Evolutionary conservation across 1,140 invertebrate genomes (phyloP), one percentile per base, ranked within the genome.

Genomic region (Ostrea denselamellosa): DNA sequence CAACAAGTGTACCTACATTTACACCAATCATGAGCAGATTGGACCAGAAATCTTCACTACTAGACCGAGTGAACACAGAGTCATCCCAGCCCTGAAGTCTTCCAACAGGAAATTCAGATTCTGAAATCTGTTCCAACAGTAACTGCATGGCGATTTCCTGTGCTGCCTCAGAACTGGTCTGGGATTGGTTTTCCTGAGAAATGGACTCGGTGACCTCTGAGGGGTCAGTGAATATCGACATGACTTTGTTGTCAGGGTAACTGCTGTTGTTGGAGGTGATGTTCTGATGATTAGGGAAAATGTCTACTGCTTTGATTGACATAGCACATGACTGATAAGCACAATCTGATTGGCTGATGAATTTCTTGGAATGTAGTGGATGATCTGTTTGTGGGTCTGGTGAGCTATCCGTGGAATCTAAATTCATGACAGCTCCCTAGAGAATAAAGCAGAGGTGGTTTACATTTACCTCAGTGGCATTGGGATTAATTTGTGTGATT

Each of bases 201-300:
- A 77, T 9, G 3, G 68, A 77, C 28, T 77, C 68, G 7, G 28
- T 9, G 4, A 14, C 68, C 68, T 34, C 22, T 5, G 25, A 14
- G 8, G 22, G 68, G 68, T 77, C 68, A 3, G 17, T 8, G 25
- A 34, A 77, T 28, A 77, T 28, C 7, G 68, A 77, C 68, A 77
- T 77, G 28, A 77, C 68, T 25, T 77, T 25, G 8, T 12, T 25
- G 8, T 77, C 68, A 3, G 25, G 68, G 25, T 28, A 77, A 77
- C 68, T 77, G 25, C 68, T 77, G 28, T 77, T 77, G 25, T 77
- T 77, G 28, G 25, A 22, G 25, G 68, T 77, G 68, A 77, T 25
- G 2, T 77, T 77, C 22, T 77, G 68, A 28, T 77, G 68, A 25
- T 77, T 77, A 34, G 8, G 22, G 68, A 77, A 77, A 14, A 77